phyloP scores from a whole-genome alignment of 1,140 invertebrate genomes.

The Drosophila willistoni region DNA sequence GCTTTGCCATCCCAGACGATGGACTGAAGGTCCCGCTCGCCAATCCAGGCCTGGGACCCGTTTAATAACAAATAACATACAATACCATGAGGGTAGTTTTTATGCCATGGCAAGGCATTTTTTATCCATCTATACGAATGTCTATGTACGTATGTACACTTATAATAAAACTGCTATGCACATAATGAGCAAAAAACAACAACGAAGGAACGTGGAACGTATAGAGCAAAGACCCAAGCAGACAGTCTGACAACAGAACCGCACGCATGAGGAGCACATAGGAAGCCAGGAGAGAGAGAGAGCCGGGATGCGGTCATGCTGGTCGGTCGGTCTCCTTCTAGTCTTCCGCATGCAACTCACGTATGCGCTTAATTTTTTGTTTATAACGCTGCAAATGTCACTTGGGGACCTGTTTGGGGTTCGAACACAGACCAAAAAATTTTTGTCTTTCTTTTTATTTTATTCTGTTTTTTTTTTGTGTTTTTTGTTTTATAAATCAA shows the following conservation, averaged over 20 bases:
- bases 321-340: background rate
- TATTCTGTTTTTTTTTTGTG: conserved; percentile 23
- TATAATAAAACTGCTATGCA: conserved; percentile 43
- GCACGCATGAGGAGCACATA: conserved; percentile 4
- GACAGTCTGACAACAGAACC: conserved; percentile 34
- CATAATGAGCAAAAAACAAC: conserved; percentile 75
- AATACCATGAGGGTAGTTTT: conserved; percentile 62
- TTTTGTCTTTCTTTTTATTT: conserved; percentile 29
- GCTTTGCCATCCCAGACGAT: conserved; percentile 35
- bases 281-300: conserved; percentile 25
- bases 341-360: conserved; percentile 59
- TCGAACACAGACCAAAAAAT: conserved; percentile 1
- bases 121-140: conserved; percentile 18
- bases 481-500: conserved; percentile 55
- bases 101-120: conserved; percentile 18
- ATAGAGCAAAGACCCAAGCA: conserved; percentile 28
- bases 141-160: background rate
- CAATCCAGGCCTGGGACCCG: conserved; percentile 43
- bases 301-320: background rate
- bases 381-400: conserved; percentile 69
- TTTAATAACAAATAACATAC: conserved; percentile 70
- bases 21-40: conserved; percentile 5
- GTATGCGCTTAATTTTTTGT: conserved; percentile 79
- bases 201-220: conserved; percentile 8
- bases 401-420: conserved; percentile 47